These are phyloP conservation scores for Hirtodrosophila duncani DNA, from an alignment of 2,888 invertebrate species.

Conservation along the genomic window DNA sequence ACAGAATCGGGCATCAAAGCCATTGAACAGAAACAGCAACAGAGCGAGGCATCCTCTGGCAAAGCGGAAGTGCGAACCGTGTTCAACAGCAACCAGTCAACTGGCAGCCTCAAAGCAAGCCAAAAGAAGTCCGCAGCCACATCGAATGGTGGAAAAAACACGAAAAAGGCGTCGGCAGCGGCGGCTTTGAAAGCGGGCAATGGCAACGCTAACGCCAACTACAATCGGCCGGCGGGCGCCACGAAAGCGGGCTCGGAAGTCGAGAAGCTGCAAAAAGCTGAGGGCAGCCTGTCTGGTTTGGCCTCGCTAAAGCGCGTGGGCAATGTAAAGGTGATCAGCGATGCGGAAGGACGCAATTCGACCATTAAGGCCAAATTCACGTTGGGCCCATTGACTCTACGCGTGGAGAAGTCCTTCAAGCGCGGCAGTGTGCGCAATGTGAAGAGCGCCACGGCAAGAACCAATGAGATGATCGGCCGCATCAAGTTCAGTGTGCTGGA, in stretches of 20 bases:
- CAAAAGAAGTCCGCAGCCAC: constrained; percentile 61
- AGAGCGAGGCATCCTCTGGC: constrained; percentile 27
- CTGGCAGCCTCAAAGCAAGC: constrained; percentile 39
- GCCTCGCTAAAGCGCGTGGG: constrained; percentile 88
- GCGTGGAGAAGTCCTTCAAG: constrained; percentile 83
- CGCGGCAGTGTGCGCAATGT: constrained; percentile 88
- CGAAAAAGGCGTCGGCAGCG: constrained; percentile 55
- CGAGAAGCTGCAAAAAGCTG: constrained; percentile 80
- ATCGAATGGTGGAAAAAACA: constrained; percentile 62
- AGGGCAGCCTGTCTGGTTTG: constrained; percentile 88
- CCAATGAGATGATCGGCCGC: constrained; percentile 91
- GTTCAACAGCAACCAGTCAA: constrained; percentile 32
- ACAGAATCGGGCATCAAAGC: constrained; percentile 63
- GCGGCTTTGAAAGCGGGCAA: constrained; percentile 74
- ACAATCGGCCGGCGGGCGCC: constrained; percentile 57
- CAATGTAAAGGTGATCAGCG: constrained; percentile 88
- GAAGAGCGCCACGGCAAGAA: constrained; percentile 91
- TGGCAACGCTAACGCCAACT: constrained; percentile 38
- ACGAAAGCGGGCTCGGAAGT: constrained; percentile 44
- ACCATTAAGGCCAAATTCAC: constrained; percentile 90
- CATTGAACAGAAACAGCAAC: constrained; percentile 32
- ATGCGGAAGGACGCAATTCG: constrained; percentile 84
- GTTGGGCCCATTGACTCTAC: constrained; percentile 87
- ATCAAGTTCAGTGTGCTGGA: constrained; percentile 87
- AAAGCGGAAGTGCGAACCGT: constrained; percentile 60